Evolutionary conservation across 2,888 invertebrate species (phyloP).

Genomic region (Erebia epiphron): DNA sequence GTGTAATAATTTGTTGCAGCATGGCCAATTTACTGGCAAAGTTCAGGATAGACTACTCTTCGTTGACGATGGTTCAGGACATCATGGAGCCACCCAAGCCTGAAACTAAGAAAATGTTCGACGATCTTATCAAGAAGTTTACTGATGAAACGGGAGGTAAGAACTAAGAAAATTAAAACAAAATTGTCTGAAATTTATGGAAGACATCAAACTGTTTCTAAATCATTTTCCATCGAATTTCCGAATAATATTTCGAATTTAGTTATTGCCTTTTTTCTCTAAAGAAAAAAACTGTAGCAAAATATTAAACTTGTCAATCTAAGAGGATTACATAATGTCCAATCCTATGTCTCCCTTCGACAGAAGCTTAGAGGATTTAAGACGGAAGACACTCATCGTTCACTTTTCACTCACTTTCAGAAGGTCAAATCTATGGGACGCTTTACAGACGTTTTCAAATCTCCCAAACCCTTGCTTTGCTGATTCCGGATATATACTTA

Average conservation of each 20-base stretch:
- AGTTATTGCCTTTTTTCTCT: too few species aligned
- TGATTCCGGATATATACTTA: too few species aligned
- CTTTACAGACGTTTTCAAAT: too few species aligned
- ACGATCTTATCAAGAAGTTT: constrained; percentile 87
- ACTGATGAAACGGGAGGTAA: constrained; percentile 66
- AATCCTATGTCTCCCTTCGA: too few species aligned
- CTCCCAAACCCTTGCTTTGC: too few species aligned
- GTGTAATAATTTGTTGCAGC: constrained; percentile 74
- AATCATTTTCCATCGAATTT: background rate
- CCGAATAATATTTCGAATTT: background rate
- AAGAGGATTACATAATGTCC: too few species aligned
- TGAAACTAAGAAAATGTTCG: constrained; percentile 88
- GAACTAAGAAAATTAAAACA: constrained; percentile 42
- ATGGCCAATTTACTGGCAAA: constrained; percentile 96
- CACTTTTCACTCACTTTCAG: too few species aligned
- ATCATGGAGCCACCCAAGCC: constrained; percentile 91
- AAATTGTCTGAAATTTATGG: background rate
- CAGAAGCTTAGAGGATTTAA: too few species aligned
- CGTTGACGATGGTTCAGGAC: constrained; percentile 95
- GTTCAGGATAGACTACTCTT: constrained; percentile 96
- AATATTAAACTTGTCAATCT: too few species aligned
- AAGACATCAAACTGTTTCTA: background rate
- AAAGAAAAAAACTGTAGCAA: too few species aligned
- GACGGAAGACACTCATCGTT: too few species aligned
- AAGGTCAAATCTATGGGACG: too few species aligned